Evolutionary conservation across 2,888 invertebrate species (phyloP), one percentile per base, ranked within the genome.

Genomic region (Steinernema hermaphroditum): DNA sequence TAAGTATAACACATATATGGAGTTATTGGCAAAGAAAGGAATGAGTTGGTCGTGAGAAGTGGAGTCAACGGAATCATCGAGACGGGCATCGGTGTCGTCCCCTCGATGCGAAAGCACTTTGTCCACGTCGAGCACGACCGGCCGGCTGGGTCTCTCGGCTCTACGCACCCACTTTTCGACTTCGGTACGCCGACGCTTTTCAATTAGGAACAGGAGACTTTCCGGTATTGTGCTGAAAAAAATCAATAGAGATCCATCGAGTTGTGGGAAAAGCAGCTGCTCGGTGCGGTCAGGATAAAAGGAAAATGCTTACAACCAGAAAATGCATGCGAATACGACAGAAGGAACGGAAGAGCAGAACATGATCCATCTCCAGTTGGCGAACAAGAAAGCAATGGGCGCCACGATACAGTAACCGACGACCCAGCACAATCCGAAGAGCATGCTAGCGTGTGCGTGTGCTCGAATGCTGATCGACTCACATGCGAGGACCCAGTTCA

Each of bases 361-460:
- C 2, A 73, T 70, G 6, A 71, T 27, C 29, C 37, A 37, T 43
- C 74, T 32, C 76, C 76, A 76, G 44, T 68, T 49, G 14, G 76
- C 43, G 37, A 70, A 37, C 9, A 73, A 49, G 27, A 49, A 54
- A 1, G 71, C 75, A 37, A 75, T 37, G 14, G 71, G 34, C 0
- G 75, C 75, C 16, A 75, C 68, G 19, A 44, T n/a, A 69, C 76
- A 76, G 46, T 72, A 75, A 14, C 76, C 76, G 32, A 68, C 57
- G 41, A 72, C 74, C 76, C 76, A 72, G 46, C 62, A 77, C 14
- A 71, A 22, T 16, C 76, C 76, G 41, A 76, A 76, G 19, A 76
- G 43, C 37, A 57, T 50, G 41, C 69, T 46, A 0, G 70, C 72
- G n/a, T 32, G 19, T 1, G 62, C 50, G 46, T 76, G 76, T 12